phyloP scores from a whole-genome alignment of 2,888 invertebrate species.

The Tinea trinotella region DNA sequence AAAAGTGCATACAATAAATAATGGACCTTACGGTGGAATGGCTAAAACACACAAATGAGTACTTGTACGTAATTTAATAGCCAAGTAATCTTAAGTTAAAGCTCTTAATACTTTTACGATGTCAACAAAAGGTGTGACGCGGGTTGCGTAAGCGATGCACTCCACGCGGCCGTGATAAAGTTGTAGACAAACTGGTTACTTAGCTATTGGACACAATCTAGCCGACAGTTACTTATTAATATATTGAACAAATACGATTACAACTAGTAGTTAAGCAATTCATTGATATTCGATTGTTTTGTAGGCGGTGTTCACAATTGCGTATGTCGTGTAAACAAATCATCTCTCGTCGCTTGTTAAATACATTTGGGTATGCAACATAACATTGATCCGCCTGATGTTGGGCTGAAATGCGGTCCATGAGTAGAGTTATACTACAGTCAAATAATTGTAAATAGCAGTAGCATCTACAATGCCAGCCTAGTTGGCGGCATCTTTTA shows the following conservation, averaged over 20 bases:
- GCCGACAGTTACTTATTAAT: not conserved
- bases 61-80: not conserved
- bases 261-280: not conserved
- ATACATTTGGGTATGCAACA: no score
- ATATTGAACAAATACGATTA: not conserved
- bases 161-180: slow-evolving; percentile 9
- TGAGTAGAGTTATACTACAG: no score
- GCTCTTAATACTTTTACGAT: slow-evolving; percentile 9
- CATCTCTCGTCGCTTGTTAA: no score
- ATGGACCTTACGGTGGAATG: not conserved
- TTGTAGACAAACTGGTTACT: slow-evolving; percentile 2
- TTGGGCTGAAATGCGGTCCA: no score
- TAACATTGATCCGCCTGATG: no score
- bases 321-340: no score
- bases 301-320: no score
- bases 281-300: not conserved
- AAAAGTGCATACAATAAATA: not conserved
- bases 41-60: slow-evolving; percentile 5
- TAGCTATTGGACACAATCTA: not conserved
- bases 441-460: no score
- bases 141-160: slow-evolving; percentile 17
- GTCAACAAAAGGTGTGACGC: slow-evolving; percentile 13
- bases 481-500: no score
- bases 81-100: not conserved
- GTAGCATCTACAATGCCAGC: no score